Evolutionary conservation across 92 coral and sea anemone genomes (phyloP).

Genomic region (Bergia puertoricense): DNA sequence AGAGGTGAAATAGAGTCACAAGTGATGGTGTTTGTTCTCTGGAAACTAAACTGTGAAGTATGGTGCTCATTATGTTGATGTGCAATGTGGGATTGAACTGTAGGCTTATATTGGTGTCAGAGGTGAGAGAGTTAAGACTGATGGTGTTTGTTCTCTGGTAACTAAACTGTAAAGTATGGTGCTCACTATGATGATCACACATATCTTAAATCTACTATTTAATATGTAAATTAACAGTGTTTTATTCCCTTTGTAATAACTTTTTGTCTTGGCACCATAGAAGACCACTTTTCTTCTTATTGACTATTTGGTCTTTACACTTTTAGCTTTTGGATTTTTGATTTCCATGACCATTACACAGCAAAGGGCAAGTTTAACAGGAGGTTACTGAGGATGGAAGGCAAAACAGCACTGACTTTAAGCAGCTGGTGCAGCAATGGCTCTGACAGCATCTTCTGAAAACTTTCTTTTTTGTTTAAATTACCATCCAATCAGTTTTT

Average conservation of each 20-base stretch:
- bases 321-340: conserved; percentile 28
- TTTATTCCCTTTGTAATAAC: too few species aligned
- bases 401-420: neutral
- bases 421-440: too few species aligned
- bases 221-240: neutral
- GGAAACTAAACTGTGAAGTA: neutral
- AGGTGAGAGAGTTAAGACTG: too few species aligned
- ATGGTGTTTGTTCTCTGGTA: too few species aligned
- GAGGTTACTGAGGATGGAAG: neutral
- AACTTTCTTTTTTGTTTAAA: too few species aligned
- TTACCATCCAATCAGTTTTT: too few species aligned
- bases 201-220: neutral
- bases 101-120: too few species aligned
- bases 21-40: too few species aligned
- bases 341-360: neutral
- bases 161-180: neutral
- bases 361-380: neutral
- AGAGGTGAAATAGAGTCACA: too few species aligned
- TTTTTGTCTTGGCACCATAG: neutral
- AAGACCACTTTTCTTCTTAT: neutral
- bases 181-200: neutral
- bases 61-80: neutral
- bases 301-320: neutral
- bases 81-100: too few species aligned
- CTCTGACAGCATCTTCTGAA: too few species aligned